Base-by-base conservation (phyloP, 2,113 vertebrate species). In the Corythornis madagascariensis region DNA sequence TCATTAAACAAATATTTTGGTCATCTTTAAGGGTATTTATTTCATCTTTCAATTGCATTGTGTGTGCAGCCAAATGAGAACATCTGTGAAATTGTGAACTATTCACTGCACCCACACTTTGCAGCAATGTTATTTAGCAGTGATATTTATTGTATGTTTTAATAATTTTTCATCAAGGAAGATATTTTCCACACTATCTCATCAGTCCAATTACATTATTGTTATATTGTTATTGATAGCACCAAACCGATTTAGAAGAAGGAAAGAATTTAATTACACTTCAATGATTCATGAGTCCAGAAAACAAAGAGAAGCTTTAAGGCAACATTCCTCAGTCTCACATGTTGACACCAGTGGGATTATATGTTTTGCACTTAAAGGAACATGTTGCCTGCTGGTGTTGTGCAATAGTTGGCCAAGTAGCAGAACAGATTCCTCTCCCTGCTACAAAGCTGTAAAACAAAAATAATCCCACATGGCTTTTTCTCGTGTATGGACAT, bases 391-490 rank as follows among this genome's bases (percentile, higher is more conserved):
- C 60, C 64, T 76, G 52, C 64, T 5, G 9, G 28, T 66, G 69
- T 94, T 95, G 79, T 92, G 90, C 92, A 95, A 89, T 76, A 77
- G 72, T 77, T 92, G 89, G 85, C 89, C 3, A 2, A 89, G 60
- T 45, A 79, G 72, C 75, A 90, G 66, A 75, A 82, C 5, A 8
- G 64, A 86, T 89, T 88, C 79, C 28, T 61, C 45, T 72, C 74
- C 16, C 33, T 88, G 75, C 85, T 83, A 13, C 71, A 83, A 50
- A 74, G 64, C 56, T 78, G 50, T 81, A 86, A 92, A 88, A 80
- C 45, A 80, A 48, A 80, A 91, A 55, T 74, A 78, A 78, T 83
- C 48, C 67, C 73, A 53, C 20, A 5, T 64, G 69, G 33, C 83
- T 61, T 4, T 83, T 94, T 90, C 82, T 93, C 35, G 29, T 81